These are phyloP conservation scores for Apamea anceps DNA, from an alignment of 2,888 invertebrate species.

Conservation along the genomic window DNA sequence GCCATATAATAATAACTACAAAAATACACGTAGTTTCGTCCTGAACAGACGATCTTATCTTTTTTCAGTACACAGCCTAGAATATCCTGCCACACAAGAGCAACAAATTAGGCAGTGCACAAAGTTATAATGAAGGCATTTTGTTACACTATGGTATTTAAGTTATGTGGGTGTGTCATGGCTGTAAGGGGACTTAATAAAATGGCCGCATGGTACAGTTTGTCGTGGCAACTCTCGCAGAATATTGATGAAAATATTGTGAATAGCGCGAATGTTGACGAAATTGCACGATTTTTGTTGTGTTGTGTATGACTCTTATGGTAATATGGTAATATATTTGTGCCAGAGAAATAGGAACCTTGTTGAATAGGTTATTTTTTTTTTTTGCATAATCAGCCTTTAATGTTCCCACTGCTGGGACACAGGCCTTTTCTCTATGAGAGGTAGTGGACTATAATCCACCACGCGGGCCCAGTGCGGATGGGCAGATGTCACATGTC, in stretches of 20 bases:
- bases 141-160: slow-evolving; percentile 31
- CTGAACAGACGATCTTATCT: background rate
- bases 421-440: no score
- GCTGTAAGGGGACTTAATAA: slow-evolving; percentile 59
- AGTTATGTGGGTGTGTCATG: slow-evolving; percentile 18
- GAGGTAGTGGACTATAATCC: no score
- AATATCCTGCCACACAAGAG: background rate
- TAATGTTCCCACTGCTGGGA: no score
- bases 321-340: background rate
- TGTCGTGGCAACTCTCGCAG: slow-evolving; percentile 53
- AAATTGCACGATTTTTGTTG: slow-evolving; percentile 21
- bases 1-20: slow-evolving; percentile 7
- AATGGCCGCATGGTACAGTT: slow-evolving; percentile 64
- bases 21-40: slow-evolving; percentile 8
- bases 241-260: slow-evolving; percentile 69
- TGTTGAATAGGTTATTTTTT: background rate
- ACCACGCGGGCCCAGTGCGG: no score
- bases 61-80: slow-evolving; percentile 28
- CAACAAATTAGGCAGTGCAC: slow-evolving; percentile 16
- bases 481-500: no score
- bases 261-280: slow-evolving; percentile 17
- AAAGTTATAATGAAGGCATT: background rate
- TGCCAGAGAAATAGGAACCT: background rate
- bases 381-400: no score
- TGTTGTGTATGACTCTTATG: background rate